phyloP scores from a whole-genome alignment of 1,140 invertebrate species.

The Drosophila pandora region DNA sequence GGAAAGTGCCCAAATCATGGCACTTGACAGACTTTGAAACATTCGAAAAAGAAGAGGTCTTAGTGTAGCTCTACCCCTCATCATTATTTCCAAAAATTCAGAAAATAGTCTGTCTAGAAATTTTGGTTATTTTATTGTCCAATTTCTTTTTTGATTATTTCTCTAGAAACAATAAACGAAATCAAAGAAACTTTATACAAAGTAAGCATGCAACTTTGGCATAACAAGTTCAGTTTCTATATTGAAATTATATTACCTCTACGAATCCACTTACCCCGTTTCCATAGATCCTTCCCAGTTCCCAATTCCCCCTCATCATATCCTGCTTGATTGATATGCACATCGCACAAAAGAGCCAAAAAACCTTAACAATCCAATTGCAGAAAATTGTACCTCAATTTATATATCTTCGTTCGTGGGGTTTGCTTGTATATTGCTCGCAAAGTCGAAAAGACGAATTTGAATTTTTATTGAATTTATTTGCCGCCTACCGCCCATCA shows the following conservation, averaged over 20 bases:
- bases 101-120: neutral
- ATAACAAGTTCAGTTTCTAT: conserved; percentile 31
- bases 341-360: conserved; percentile 38
- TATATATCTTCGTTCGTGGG: neutral
- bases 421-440: conserved; percentile 18
- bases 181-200: conserved; percentile 7
- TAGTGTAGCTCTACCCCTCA: no score
- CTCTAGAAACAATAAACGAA: neutral
- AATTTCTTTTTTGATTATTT: neutral
- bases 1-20: conserved; percentile 32
- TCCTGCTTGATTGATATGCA: conserved; percentile 45
- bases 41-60: neutral
- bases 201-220: conserved; percentile 4
- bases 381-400: conserved; percentile 37
- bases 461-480: conserved; percentile 56
- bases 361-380: conserved; percentile 46
- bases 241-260: conserved; percentile 23
- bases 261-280: conserved; percentile 1
- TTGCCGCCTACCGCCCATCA: conserved; percentile 24
- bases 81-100: no score
- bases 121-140: neutral
- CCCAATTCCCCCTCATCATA: neutral
- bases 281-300: neutral
- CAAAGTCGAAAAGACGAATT: conserved; percentile 35
- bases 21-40: conserved; percentile 43